A percentile compares a stretch with the other conserved stretches of the same genome.
Conservation (phyloP, 2,888 invertebrate genomes). For the Diloba caeruleocephala region DNA sequence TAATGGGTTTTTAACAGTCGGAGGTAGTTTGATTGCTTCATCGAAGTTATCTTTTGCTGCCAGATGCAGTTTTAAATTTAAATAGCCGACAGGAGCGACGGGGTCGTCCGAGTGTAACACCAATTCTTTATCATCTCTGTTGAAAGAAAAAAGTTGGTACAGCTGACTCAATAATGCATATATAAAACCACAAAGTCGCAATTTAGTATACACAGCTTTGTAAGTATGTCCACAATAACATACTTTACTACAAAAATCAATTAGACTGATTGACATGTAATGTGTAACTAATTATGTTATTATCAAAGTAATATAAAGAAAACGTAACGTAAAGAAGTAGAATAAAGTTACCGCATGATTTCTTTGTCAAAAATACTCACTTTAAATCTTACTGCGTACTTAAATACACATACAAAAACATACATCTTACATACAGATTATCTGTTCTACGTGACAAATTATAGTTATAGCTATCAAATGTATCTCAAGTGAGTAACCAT, state of each 20-base stretch:
- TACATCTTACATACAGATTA: too few relatives aligned
- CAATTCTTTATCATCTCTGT: constrained; percentile 95
- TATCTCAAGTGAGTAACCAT: constrained; percentile 8
- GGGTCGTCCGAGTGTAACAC: constrained; percentile 97
- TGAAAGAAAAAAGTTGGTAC: constrained; percentile 54
- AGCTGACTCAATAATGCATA: constrained; percentile 6
- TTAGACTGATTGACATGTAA: too few relatives aligned
- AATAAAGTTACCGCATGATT: too few relatives aligned
- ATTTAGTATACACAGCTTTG: background rate
- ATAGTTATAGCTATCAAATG: constrained; percentile 2
- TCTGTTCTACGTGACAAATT: constrained; percentile 3
- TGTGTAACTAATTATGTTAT: too few relatives aligned
- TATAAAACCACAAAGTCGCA: background rate
- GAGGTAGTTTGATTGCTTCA: constrained; percentile 77
- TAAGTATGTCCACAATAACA: background rate
- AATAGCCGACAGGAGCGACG: constrained; percentile 98
- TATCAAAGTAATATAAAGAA: too few relatives aligned
- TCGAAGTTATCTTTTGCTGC: constrained; percentile 90
- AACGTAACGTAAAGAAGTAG: too few relatives aligned
- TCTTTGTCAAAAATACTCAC: too few relatives aligned
- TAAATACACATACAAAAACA: too few relatives aligned
- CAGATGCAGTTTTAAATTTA: constrained; percentile 95
- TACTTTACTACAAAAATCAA: too few relatives aligned
- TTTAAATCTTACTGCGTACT: too few relatives aligned
- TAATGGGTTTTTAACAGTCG: constrained; percentile 87